Percentiles rank a stretch among this genome's conserved stretches.
These are phyloP conservation scores for Troides helena DNA, from an alignment of 2,888 invertebrate species.

Conservation along the genomic window DNA sequence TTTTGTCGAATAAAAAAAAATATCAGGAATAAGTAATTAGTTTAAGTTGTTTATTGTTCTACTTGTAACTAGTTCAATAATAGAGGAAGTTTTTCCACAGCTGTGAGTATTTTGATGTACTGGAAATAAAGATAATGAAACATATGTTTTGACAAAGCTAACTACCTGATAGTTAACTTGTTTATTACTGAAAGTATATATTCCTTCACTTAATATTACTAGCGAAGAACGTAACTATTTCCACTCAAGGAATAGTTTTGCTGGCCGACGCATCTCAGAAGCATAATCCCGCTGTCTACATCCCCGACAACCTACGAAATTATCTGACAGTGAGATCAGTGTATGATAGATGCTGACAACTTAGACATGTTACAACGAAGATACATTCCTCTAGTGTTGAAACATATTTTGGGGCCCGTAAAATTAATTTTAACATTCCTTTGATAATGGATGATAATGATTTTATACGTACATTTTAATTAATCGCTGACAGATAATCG, in stretches of 20 bases:
- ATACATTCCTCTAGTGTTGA: constrained; percentile 21
- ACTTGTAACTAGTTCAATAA: too few species aligned
- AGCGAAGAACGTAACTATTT: background rate
- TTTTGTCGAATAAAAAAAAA: too few species aligned
- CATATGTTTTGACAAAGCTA: background rate
- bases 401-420: constrained; percentile 7
- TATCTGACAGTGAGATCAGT: constrained; percentile 30
- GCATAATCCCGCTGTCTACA: constrained; percentile 25
- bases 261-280: constrained; percentile 7
- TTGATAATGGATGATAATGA: background rate
- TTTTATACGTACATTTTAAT: background rate
- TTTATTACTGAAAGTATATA: background rate
- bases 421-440: constrained; percentile 18
- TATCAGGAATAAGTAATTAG: too few species aligned
- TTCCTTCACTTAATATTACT: background rate
- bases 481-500: too few species aligned
- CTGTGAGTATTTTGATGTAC: too few species aligned
- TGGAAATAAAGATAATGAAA: background rate
- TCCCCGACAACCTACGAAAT: constrained; percentile 26
- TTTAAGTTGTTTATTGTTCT: too few species aligned
- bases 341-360: constrained; percentile 31
- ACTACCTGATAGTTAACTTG: background rate
- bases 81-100: too few species aligned
- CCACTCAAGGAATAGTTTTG: constrained; percentile 14
- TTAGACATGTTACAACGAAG: constrained; percentile 27